A percentile compares a stretch with the other conserved stretches of the same genome.
Evolutionary conservation across 2,888 invertebrate species (phyloP).

Genomic region (Trichogramma dendrolimi): DNA sequence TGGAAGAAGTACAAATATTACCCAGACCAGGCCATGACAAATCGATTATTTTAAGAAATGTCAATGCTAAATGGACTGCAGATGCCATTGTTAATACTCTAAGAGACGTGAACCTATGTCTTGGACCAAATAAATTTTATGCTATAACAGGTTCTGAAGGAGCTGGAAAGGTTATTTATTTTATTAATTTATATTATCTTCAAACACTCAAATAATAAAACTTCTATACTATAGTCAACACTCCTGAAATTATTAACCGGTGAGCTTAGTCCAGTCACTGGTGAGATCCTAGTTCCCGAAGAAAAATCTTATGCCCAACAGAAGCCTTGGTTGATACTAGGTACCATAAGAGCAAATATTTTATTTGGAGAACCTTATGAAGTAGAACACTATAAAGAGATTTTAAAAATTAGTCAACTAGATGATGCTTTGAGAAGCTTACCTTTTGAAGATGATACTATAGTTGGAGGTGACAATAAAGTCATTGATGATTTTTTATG

Average conservation of each 20-base stretch:
- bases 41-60: conserved; percentile 42
- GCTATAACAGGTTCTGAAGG: conserved; percentile 86
- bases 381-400: conserved; percentile 55
- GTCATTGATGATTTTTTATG: conserved; percentile 71
- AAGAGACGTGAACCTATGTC: conserved; percentile 54
- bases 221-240: conserved; percentile 54
- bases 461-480: conserved; percentile 69
- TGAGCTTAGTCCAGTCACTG: conserved; percentile 62
- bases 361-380: conserved; percentile 70
- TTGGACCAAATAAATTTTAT: conserved; percentile 61
- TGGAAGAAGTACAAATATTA: conserved; percentile 53
- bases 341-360: conserved; percentile 78
- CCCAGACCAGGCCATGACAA: neutral
- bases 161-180: conserved; percentile 64
- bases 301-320: conserved; percentile 72
- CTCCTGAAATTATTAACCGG: conserved; percentile 66
- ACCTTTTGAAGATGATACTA: conserved; percentile 64
- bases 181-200: neutral
- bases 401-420: conserved; percentile 51
- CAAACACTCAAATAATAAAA: neutral
- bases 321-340: conserved; percentile 79
- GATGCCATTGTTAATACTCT: conserved; percentile 43
- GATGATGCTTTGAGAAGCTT: conserved; percentile 57
- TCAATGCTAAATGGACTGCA: conserved; percentile 52
- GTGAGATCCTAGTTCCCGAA: conserved; percentile 63